A percentile compares a stretch with the other conserved stretches of the same genome.
Evolutionary conservation across 2,797 vertebrate species (phyloP).

Genomic region (Leuciscus waleckii): DNA sequence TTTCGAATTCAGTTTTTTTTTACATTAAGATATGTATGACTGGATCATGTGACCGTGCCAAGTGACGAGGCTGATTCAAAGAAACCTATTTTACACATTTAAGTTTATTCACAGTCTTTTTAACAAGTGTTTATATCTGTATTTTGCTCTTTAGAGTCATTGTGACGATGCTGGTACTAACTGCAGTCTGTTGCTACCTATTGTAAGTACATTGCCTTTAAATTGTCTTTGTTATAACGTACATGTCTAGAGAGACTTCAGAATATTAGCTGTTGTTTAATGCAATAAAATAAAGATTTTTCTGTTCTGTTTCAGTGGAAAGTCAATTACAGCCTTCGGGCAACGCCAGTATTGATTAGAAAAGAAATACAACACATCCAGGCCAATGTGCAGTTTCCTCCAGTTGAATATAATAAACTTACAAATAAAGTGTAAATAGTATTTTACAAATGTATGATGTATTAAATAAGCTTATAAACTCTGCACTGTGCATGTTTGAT

Average conservation of each 20-base stretch:
- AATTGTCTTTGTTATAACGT: not conserved
- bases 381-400: not conserved
- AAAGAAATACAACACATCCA: not conserved
- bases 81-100: not conserved
- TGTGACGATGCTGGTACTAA: conserved; percentile 95
- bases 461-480: not conserved
- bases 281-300: not conserved
- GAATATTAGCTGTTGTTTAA: not conserved
- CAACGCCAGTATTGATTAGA: conserved; percentile 42
- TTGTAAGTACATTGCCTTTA: conserved; percentile 88
- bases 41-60: conserved; percentile 3
- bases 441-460: not conserved
- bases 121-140: not conserved
- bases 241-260: not conserved
- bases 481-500: not conserved
- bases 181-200: conserved; percentile 95
- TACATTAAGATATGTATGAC: not conserved
- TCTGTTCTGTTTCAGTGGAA: conserved; percentile 25
- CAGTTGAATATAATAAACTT: not conserved
- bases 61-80: not conserved
- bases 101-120: not conserved
- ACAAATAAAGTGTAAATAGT: not conserved
- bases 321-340: conserved; percentile 47
- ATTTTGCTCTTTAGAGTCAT: conserved; percentile 83
- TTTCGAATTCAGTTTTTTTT: too few species aligned